phyloP scores from a whole-genome alignment of 2,888 invertebrate species.

The Apotomis turbidana region DNA sequence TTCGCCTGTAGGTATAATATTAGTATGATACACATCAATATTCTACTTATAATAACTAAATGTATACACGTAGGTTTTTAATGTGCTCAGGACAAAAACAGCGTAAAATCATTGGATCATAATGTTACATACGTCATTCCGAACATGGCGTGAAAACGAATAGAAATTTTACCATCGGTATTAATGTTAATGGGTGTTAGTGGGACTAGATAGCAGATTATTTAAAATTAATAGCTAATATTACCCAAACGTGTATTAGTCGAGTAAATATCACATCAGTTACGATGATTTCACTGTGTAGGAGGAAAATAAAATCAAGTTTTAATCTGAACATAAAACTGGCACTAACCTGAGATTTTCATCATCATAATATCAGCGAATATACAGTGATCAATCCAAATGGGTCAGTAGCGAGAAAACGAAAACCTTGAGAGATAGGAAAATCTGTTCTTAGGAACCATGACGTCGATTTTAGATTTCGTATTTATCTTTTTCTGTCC shows the following conservation, averaged over 20 bases:
- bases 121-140: background rate
- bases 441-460: no score
- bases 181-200: background rate
- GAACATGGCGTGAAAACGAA: background rate
- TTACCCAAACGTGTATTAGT: background rate
- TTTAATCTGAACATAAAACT: no score
- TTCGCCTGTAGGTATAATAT: no score
- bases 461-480: no score
- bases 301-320: background rate
- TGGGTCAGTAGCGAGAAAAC: no score
- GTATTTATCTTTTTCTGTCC: no score
- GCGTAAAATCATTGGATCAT: background rate
- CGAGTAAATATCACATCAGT: background rate
- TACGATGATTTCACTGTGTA: background rate
- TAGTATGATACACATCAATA: no score
- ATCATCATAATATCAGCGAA: no score
- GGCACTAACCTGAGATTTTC: no score
- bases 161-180: background rate
- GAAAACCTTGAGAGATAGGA: no score
- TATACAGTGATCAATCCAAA: no score
- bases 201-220: conserved; percentile 1
- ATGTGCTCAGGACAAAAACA: background rate
- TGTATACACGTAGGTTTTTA: background rate
- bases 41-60: no score
- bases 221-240: background rate